These are phyloP conservation scores for Dromaius novaehollandiae DNA, from an alignment of 2,113 vertebrate genomes.

Conservation along the genomic window DNA sequence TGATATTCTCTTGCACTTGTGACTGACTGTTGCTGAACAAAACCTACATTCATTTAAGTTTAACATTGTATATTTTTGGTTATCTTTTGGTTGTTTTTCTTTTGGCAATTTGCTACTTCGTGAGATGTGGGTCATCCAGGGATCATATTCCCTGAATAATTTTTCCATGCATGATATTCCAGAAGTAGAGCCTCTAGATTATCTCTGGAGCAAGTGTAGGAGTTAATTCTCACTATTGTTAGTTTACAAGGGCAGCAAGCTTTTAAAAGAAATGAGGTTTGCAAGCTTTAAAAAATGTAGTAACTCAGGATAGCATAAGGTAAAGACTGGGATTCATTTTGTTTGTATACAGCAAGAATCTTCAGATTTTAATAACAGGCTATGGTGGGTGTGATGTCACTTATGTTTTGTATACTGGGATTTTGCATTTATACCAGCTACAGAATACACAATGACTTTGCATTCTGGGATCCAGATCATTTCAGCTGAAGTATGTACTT, in stretches of 20 bases:
- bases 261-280: background rate
- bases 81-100: background rate
- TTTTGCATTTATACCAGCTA: background rate
- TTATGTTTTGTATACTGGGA: background rate
- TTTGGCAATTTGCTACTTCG: background rate
- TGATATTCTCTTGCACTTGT: background rate
- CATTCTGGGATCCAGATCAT: background rate
- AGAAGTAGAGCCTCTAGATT: background rate
- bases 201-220: background rate
- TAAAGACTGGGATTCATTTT: background rate
- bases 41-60: background rate
- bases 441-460: background rate
- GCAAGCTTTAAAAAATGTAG: background rate
- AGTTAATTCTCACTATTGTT: background rate
- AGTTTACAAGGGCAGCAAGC: background rate
- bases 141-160: background rate
- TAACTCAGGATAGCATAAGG: background rate
- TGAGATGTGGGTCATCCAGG: background rate
- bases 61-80: background rate
- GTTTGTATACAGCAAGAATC: accelerated
- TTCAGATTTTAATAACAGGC: background rate
- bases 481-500: background rate
- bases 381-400: background rate
- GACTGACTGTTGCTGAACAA: background rate
- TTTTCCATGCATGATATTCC: background rate